Percentiles rank a stretch among this genome's conserved stretches.
Evolutionary conservation across 1,140 invertebrate species (phyloP).

Genomic region (Heliconius congener): DNA sequence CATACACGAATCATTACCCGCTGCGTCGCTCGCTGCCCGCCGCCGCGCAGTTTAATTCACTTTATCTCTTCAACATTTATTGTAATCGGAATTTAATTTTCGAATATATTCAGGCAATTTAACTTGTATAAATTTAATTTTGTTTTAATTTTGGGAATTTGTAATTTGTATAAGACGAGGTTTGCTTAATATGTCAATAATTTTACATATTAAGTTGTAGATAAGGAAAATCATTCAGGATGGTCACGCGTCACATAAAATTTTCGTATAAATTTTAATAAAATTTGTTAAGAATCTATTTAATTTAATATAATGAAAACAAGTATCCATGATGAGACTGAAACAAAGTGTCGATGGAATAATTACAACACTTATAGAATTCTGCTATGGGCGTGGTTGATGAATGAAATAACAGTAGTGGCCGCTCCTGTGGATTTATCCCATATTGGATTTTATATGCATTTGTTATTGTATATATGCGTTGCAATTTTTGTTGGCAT

Average conservation of each 20-base stretch:
- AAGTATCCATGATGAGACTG: constrained; percentile 33
- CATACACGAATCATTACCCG: constrained; percentile 79
- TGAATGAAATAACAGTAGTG: constrained; percentile 62
- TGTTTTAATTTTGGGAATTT: neutral
- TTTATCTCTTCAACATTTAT: constrained; percentile 67
- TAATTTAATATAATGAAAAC: constrained; percentile 22
- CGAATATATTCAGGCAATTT: constrained; percentile 39
- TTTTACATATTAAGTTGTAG: neutral
- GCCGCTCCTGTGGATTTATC: constrained; percentile 57
- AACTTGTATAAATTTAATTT: neutral
- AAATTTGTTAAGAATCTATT: constrained; percentile 12
- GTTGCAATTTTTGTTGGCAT: constrained; percentile 62
- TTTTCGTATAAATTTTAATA: constrained; percentile 3
- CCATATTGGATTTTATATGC: constrained; percentile 61
- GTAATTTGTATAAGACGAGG: neutral
- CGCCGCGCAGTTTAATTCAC: constrained; percentile 70
- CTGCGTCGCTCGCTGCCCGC: constrained; percentile 59
- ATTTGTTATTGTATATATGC: constrained; percentile 48
- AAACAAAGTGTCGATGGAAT: constrained; percentile 53
- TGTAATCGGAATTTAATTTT: constrained; percentile 63
- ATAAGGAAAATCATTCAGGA: constrained; percentile 27
- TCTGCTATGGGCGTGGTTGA: constrained; percentile 67
- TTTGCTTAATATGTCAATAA: neutral
- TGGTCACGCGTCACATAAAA: constrained; percentile 21
- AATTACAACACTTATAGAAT: constrained; percentile 61